Base-by-base conservation (phyloP, 2,113 vertebrate species). In the Nothobranchius furzeri region DNA sequence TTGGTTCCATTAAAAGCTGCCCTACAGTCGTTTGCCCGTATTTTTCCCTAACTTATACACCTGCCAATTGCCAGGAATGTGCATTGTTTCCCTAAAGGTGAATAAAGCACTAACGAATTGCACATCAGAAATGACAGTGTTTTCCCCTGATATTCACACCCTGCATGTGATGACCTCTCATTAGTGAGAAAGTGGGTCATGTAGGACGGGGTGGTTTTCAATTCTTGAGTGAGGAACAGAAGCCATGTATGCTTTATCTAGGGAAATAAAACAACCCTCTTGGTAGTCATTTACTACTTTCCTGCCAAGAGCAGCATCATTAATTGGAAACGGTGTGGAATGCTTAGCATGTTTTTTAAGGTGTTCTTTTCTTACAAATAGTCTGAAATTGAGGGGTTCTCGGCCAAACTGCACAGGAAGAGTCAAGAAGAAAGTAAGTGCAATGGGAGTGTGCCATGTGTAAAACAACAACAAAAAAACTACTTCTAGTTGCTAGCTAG, bases 1-100 rank as follows among this genome's bases (percentile, higher is more conserved):
- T 71, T 85, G 85, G 90, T 70, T 88, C 86, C 76, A 90, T 91
- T 90, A 91, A 90, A 91, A 89, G 75, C 76, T 88, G 88, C 87
- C 88, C 88, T 87, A 86, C 80, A 85, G 87, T 90, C 78, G 73
- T 89, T 85, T 82, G 63, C 81, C 78, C 64, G 75, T 73, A 72
- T 82, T 76, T 5, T 68, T 81, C 69, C 70, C 79, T 67, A 69
- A 86, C 70, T 87, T 83, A 84, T 79, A 60, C 80, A 88, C 78
- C 82, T 89, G 83, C 85, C 77, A 84, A 76, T 83, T 78, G 74
- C 81, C 71, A 64, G 59, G 71, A 87, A 80, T 68, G 75, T 70
- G 62, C 72, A 61, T 7, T 67, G 51, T 14, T 75, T 90, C 87
- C 82, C 85, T 75, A 53, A 82, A 87, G 87, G 88, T 91, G 82